These are phyloP conservation scores for Rousettus leschenaultii DNA, from an alignment of 2,113 vertebrate species.

Conservation along the genomic window DNA sequence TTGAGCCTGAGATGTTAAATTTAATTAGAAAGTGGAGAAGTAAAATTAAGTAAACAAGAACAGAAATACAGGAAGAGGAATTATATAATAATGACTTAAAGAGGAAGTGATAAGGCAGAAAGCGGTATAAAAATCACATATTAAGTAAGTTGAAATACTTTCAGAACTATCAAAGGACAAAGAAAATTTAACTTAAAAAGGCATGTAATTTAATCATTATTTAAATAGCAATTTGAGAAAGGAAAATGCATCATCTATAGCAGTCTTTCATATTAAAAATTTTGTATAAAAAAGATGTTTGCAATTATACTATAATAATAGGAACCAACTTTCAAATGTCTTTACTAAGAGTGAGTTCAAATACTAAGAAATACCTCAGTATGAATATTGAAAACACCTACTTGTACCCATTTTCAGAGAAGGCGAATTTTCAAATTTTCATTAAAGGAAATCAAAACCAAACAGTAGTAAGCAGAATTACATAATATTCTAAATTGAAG, in stretches of 20 bases:
- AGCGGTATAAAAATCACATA: not conserved
- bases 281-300: not conserved
- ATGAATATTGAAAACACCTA: not conserved
- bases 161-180: not conserved
- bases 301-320: not conserved
- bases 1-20: not conserved
- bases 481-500: constrained; percentile 10
- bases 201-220: constrained; percentile 21
- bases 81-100: constrained; percentile 16
- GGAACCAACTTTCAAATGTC: constrained; percentile 27
- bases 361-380: constrained; percentile 1
- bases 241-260: constrained; percentile 43
- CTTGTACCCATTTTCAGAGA: constrained; percentile 33
- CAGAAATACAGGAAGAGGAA: constrained; percentile 3
- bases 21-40: constrained; percentile 22
- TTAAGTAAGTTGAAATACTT: not conserved
- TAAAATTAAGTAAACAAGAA: constrained; percentile 33
- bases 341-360: constrained; percentile 43
- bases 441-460: constrained; percentile 15
- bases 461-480: not conserved
- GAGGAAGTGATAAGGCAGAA: not conserved
- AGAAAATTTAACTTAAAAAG: not conserved
- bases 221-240: not conserved
- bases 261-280: constrained; percentile 11
- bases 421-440: constrained; percentile 12